Evolutionary conservation across 2,888 invertebrate species (phyloP).

Genomic region (Myopa tessellatipennis): DNA sequence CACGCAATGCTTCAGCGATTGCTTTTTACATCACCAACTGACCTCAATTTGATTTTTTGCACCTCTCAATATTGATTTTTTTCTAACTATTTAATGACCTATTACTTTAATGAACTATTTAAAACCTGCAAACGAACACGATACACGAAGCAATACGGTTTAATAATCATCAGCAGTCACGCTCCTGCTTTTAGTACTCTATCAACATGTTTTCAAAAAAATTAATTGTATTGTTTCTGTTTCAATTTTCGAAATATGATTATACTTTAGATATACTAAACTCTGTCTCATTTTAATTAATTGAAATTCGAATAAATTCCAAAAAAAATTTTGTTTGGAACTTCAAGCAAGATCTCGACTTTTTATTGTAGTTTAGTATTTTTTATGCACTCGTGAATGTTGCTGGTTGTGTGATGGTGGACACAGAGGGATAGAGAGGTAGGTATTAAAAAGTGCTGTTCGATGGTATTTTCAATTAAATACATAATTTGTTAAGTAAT

Average conservation of each 20-base stretch:
- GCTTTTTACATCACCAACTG: constrained; percentile 19
- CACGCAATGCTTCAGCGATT: not conserved
- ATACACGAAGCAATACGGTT: not conserved
- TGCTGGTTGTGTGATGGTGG: too few species aligned
- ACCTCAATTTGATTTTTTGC: not conserved
- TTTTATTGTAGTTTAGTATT: too few species aligned
- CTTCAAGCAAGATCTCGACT: too few species aligned
- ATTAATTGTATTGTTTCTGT: constrained; percentile 38
- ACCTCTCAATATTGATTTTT: not conserved
- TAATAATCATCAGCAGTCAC: not conserved
- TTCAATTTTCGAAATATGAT: constrained; percentile 25
- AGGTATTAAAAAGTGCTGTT: too few species aligned
- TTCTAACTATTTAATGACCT: not conserved
- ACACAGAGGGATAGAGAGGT: too few species aligned
- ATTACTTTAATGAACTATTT: too few species aligned
- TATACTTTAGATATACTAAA: not conserved
- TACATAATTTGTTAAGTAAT: too few species aligned
- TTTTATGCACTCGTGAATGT: too few species aligned
- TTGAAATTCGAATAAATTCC: constrained; percentile 33
- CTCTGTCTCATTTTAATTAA: constrained; percentile 11
- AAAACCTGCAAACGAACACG: not conserved
- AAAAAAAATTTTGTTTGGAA: constrained; percentile 6
- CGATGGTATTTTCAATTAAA: too few species aligned
- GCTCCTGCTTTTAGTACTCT: not conserved
- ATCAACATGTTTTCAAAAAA: constrained; percentile 22